phyloP scores from a whole-genome alignment of 2,797 vertebrate genomes.

The Aulostomus chinensis region DNA sequence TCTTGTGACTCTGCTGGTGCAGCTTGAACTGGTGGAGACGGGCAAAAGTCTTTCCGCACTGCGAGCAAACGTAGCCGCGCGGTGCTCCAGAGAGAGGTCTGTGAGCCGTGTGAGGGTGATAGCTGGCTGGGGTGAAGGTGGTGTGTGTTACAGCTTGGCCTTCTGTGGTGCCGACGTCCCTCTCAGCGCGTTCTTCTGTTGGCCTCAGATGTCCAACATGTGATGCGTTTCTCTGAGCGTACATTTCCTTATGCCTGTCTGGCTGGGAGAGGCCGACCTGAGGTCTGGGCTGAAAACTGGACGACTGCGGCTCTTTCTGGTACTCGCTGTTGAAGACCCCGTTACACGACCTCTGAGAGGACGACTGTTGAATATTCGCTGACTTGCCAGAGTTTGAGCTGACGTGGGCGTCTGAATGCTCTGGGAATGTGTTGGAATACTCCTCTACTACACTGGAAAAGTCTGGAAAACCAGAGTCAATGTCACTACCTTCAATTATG shows the following conservation, averaged over 20 bases:
- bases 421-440: constrained; percentile 58
- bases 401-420: constrained; percentile 42
- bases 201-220: constrained; percentile 17
- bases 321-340: constrained; percentile 55
- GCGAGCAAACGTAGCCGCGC: constrained; percentile 60
- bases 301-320: constrained; percentile 55
- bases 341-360: constrained; percentile 60
- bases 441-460: constrained; percentile 76
- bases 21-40: constrained; percentile 75
- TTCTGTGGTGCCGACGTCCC: constrained; percentile 7
- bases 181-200: not conserved
- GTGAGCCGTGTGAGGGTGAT: constrained; percentile 26
- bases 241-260: constrained; percentile 52
- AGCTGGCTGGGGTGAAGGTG: constrained; percentile 25
- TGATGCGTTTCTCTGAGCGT: constrained; percentile 29
- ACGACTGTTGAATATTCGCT: constrained; percentile 4
- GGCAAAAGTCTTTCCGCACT: constrained; percentile 72
- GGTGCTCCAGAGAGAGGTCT: constrained; percentile 13
- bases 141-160: constrained; percentile 4
- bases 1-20: constrained; percentile 76
- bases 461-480: constrained; percentile 68
- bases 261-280: constrained; percentile 19
- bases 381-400: constrained; percentile 31
- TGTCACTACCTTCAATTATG: constrained; percentile 69
- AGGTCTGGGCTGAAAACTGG: constrained; percentile 51